phyloP scores from a whole-genome alignment of 2,797 vertebrate species.

The Halcyon leucocephala region DNA sequence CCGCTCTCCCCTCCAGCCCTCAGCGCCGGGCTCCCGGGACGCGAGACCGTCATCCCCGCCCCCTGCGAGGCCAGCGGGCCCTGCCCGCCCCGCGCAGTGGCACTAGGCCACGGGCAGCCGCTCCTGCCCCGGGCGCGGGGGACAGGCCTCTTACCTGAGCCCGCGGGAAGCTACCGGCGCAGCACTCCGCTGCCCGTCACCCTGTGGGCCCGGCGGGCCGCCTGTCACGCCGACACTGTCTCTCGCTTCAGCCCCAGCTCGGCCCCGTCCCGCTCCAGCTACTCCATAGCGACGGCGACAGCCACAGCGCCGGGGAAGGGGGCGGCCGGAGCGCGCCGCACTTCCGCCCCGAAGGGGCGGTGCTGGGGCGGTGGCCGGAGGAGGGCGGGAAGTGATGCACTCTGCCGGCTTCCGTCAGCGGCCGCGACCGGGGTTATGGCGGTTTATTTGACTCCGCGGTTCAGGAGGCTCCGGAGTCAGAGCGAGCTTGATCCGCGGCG shows the following conservation, averaged over 20 bases:
- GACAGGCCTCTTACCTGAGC: not conserved
- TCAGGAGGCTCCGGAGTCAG: not conserved
- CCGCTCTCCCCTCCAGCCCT: not conserved
- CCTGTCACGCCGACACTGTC: not conserved
- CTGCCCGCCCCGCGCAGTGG: not conserved
- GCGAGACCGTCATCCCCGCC: no score
- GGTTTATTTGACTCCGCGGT: constrained; percentile 51
- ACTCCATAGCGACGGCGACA: not conserved
- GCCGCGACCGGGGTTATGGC: not conserved
- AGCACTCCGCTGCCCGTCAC: not conserved
- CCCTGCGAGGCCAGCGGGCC: not conserved
- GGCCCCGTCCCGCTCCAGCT: not conserved
- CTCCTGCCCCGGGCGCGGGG: not conserved
- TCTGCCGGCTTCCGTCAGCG: not conserved
- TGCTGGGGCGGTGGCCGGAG: not conserved
- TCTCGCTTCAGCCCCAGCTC: not conserved
- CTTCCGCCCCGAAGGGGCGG: constrained; percentile 31
- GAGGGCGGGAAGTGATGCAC: not conserved
- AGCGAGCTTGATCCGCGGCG: not conserved
- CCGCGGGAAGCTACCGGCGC: constrained; percentile 10
- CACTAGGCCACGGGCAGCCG: not conserved
- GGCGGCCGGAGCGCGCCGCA: not conserved
- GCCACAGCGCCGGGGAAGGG: not conserved
- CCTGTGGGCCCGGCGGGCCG: not conserved
- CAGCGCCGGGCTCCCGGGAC: not conserved